Conservation (phyloP, 2,113 vertebrate genomes). For the Morone chrysops region DNA sequence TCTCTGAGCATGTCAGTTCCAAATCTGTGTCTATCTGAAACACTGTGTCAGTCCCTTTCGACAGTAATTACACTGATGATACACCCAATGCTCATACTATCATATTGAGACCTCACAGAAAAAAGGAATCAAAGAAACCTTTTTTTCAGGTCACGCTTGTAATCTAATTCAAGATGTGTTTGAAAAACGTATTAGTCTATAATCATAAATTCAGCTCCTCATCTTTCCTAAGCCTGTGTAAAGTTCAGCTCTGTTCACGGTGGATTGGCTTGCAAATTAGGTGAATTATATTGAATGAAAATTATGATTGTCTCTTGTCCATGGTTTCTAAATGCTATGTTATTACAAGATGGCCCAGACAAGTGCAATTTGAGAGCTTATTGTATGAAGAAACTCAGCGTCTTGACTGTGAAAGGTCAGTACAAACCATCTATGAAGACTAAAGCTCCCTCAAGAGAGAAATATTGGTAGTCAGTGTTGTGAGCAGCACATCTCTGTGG, state of each 20-base stretch:
- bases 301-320: conserved; percentile 43
- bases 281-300: conserved; percentile 61
- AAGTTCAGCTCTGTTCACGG: conserved; percentile 59
- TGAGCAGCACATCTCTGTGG: conserved; percentile 31
- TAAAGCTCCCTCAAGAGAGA: conserved; percentile 42
- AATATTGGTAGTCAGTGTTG: conserved; percentile 32
- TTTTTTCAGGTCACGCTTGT: conserved; percentile 50
- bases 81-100: conserved; percentile 36
- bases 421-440: conserved; percentile 31
- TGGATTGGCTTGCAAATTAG: conserved; percentile 64
- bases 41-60: conserved; percentile 32
- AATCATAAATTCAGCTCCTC: conserved; percentile 63
- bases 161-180: conserved; percentile 66
- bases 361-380: conserved; percentile 53
- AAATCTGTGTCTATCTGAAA: conserved; percentile 44
- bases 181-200: conserved; percentile 59
- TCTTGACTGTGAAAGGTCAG: conserved; percentile 49
- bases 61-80: conserved; percentile 57
- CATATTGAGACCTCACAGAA: conserved; percentile 52
- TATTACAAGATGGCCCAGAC: conserved; percentile 50
- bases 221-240: conserved; percentile 35
- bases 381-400: conserved; percentile 27
- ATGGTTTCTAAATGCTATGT: conserved; percentile 55
- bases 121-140: conserved; percentile 43
- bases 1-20: conserved; percentile 46